These are phyloP conservation scores for Leptobrachium ailaonicum DNA, from an alignment of 2,113 vertebrate genomes.

Conservation along the genomic window DNA sequence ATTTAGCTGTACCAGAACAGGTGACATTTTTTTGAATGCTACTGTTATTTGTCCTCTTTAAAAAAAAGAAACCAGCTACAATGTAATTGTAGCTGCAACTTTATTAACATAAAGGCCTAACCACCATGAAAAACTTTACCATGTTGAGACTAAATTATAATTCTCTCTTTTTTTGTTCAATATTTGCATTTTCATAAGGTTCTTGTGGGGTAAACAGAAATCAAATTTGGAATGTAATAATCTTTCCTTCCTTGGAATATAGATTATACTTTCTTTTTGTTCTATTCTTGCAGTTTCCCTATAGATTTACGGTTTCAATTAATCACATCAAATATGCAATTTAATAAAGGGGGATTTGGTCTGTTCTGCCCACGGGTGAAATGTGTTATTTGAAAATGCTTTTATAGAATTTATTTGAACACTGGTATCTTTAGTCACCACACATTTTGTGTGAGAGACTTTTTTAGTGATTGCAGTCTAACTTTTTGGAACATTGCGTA, in stretches of 20 bases:
- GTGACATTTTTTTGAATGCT: too few species aligned
- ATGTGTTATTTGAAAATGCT: constrained; percentile 20
- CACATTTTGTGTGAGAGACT: neutral
- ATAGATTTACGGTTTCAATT: constrained; percentile 26
- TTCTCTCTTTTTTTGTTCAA: neutral
- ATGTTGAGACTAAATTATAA: neutral
- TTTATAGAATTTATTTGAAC: constrained; percentile 31
- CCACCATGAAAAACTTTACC: neutral
- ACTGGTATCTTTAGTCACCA: neutral
- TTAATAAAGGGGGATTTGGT: neutral
- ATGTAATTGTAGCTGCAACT: neutral
- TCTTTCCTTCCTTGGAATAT: constrained; percentile 28
- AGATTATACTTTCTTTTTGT: constrained; percentile 18
- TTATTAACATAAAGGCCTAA: neutral
- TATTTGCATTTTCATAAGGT: neutral
- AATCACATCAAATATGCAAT: constrained; percentile 31
- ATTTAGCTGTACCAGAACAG: too few species aligned
- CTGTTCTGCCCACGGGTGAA: constrained; percentile 29
- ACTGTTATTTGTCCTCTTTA: neutral
- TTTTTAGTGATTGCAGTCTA: neutral
- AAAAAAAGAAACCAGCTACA: neutral
- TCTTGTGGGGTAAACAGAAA: neutral
- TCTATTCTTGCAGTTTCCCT: constrained; percentile 6
- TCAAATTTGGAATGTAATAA: constrained; percentile 16
- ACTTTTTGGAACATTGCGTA: too few species aligned